Evolutionary conservation across 2,113 vertebrate species (phyloP), one percentile per base, ranked within the genome.

Genomic region (Erinaceus europaeus): DNA sequence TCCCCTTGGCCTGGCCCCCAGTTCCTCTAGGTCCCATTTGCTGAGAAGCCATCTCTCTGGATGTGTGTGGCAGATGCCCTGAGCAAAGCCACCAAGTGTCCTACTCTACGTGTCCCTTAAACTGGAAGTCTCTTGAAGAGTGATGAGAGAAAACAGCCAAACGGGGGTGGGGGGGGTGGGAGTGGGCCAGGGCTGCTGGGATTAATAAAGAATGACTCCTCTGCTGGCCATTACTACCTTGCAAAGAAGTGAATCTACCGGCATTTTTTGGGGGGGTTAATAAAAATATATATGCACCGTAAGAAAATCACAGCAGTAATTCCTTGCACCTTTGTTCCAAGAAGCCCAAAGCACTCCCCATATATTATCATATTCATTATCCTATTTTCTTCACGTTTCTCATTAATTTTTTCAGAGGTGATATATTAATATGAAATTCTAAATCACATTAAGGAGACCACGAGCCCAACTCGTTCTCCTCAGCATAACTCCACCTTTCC

Each of bases 341-440:
- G 93, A 92, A 96, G 92, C 94, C 93, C 94, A 95, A 92, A 96
- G 94, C 95, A 95, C 86, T 96, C 89, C 90, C 86, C 90, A 93
- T 95, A 95, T 93, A 94, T 95, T 96, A 95, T 96, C 94, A 96
- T 96, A 95, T 96, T 96, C 95, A 96, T 96, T 95, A 96, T 93
- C 94, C 94, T 96, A 95, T 95, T 96, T 96, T 96, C 95, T 96
- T 95, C 94, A 94, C 93, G 46, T 94, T 93, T 95, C 95, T 94
- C 90, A 96, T 96, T 96, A 96, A 93, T 95, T 95, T 95, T 93
- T 95, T 95, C 89, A 14, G 61, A 93, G 90, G 84, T 94, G 89
- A 94, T 95, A 94, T 94, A 95, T 95, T 95, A 95, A 94, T 95
- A 96, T 93, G 93, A 95, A 95, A 96, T 94, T 94, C 86, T 95